Evolutionary conservation across 2,888 invertebrate species (phyloP).

Genomic region (Incurvaria masculella): DNA sequence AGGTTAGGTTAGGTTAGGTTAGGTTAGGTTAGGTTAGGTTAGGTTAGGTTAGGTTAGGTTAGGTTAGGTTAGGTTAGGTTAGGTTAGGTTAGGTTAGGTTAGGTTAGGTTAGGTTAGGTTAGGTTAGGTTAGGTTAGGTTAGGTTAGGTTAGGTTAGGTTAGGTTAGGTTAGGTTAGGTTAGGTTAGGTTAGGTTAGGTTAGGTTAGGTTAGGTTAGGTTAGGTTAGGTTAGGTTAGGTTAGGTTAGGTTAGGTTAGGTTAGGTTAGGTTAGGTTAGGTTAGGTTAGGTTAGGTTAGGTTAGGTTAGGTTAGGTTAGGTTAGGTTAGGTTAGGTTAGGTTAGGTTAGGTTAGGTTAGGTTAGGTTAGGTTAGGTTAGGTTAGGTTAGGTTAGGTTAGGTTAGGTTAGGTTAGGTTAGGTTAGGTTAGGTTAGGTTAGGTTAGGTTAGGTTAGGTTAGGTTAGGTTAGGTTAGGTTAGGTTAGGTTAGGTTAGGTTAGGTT

Average conservation of each 20-base stretch:
- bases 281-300: slow-evolving; percentile 10
- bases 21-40: no score
- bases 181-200: slow-evolving; percentile 14
- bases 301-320: slow-evolving; percentile 12
- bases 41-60: no score
- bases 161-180: slow-evolving; percentile 13
- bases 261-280: slow-evolving; percentile 13
- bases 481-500: slow-evolving; percentile 19
- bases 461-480: slow-evolving; percentile 19
- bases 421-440: slow-evolving; percentile 19
- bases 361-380: slow-evolving; percentile 15
- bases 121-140: slow-evolving; percentile 11
- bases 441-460: slow-evolving; percentile 19
- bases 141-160: slow-evolving; percentile 14
- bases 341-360: slow-evolving; percentile 14
- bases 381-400: slow-evolving; percentile 14
- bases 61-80: no score
- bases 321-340: slow-evolving; percentile 13
- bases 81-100: slow-evolving; percentile 3
- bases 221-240: slow-evolving; percentile 13
- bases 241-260: slow-evolving; percentile 15
- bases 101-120: slow-evolving; percentile 10
- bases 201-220: slow-evolving; percentile 8
- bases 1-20: no score
- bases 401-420: slow-evolving; percentile 14